phyloP scores from a whole-genome alignment of 2,113 vertebrate species.

The Grus americana region DNA sequence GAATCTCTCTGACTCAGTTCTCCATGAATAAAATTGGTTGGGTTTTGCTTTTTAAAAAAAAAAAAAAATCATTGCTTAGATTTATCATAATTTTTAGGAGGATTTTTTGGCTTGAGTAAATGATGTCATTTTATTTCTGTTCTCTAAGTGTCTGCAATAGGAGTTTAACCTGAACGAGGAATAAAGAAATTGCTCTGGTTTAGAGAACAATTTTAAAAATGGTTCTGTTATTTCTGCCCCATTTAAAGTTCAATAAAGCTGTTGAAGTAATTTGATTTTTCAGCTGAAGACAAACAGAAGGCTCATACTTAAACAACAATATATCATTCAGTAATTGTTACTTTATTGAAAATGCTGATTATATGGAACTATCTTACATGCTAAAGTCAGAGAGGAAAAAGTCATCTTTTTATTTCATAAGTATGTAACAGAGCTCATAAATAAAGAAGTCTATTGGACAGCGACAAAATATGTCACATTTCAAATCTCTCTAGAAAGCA shows the following conservation, averaged over 20 bases:
- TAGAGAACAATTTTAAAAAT: constrained; percentile 4
- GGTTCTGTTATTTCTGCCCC: constrained; percentile 6
- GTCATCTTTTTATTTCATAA: not conserved
- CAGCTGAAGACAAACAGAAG: not conserved
- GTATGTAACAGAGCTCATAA: not conserved
- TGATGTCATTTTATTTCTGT: not conserved
- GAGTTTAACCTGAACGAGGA: not conserved
- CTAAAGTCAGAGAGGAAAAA: not conserved
- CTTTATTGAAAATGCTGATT: not conserved
- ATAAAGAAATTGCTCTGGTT: constrained; percentile 8
- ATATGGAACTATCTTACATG: not conserved
- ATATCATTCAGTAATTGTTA: not conserved
- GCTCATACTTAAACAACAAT: not conserved
- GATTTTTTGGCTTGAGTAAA: not conserved
- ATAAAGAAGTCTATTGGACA: not conserved
- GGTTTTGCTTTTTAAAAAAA: not conserved
- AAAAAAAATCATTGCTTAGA: not conserved
- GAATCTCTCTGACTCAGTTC: not conserved
- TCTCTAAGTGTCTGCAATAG: not conserved
- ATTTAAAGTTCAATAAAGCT: constrained; percentile 43
- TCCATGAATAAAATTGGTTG: not conserved
- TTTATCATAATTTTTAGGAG: not conserved
- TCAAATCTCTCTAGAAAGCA: not conserved
- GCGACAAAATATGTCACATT: not conserved
- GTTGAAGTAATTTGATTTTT: not conserved